Conservation (phyloP, 2,888 invertebrate genomes). For the Tyria jacobaeae region DNA sequence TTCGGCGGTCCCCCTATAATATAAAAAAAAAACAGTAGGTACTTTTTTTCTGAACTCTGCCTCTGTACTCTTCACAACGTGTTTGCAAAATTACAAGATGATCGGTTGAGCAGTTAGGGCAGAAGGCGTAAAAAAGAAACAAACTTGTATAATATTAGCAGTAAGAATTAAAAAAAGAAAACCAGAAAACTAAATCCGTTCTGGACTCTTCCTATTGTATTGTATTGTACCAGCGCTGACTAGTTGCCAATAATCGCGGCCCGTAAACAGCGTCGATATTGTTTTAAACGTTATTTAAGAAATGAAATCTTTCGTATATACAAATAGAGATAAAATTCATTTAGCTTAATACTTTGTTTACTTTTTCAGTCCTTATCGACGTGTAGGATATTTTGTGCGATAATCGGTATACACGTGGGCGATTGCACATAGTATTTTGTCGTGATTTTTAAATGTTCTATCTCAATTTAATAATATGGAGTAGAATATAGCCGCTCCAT, state of each 20-base stretch:
- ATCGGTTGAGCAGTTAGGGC: too few species aligned
- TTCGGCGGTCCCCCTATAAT: too few species aligned
- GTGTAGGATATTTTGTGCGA: conserved; percentile 6
- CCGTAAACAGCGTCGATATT: neutral
- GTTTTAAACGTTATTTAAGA: neutral
- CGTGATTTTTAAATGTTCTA: conserved; percentile 3
- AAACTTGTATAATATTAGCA: too few species aligned
- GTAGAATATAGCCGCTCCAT: too few species aligned
- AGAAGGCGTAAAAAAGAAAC: too few species aligned
- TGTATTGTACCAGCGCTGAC: neutral
- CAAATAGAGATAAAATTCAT: conserved; percentile 1
- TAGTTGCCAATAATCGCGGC: neutral
- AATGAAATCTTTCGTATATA: neutral
- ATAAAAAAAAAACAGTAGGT: too few species aligned
- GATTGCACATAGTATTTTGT: neutral
- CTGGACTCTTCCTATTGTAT: neutral
- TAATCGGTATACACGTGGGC: conserved; percentile 6
- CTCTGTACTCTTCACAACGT: too few species aligned
- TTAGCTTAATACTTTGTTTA: neutral
- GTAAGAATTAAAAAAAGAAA: neutral
- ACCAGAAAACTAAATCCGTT: neutral
- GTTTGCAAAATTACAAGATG: too few species aligned
- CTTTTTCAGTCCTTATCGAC: conserved; percentile 7
- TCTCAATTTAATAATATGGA: conserved; percentile 3
- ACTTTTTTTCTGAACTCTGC: too few species aligned